Evolutionary conservation across 2,113 vertebrate genomes (phyloP).

Genomic region (Microtus pennsylvanicus): DNA sequence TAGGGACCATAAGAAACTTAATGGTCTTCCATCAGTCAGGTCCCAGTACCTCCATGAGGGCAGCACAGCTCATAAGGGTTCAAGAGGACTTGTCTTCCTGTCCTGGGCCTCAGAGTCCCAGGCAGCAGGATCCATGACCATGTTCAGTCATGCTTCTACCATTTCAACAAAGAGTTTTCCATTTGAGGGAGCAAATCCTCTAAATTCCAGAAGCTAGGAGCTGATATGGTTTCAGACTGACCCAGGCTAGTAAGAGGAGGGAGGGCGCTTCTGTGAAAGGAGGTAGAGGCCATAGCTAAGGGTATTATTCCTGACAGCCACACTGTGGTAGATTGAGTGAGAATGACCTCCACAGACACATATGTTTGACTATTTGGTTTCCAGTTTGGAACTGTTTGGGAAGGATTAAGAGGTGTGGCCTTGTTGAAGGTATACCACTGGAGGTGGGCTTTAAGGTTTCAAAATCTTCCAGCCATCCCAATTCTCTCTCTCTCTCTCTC

Average conservation of each 20-base stretch:
- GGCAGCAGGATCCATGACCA: too few species aligned
- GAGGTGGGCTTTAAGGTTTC: background rate
- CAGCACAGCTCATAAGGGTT: background rate
- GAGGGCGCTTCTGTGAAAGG: background rate
- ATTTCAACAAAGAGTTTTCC: background rate
- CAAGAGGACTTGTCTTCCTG: background rate
- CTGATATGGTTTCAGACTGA: background rate
- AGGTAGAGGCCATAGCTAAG: too few species aligned
- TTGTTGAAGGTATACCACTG: background rate
- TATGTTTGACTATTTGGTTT: background rate
- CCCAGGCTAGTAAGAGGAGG: background rate
- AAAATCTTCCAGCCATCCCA: background rate
- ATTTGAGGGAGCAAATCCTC: background rate
- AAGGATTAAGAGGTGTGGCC: background rate
- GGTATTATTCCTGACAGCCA: too few species aligned
- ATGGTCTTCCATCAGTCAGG: too few species aligned
- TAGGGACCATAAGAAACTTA: background rate
- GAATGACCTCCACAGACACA: background rate
- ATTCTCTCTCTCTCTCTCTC: background rate
- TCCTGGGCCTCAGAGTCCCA: background rate
- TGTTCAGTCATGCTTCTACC: background rate
- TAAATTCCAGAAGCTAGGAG: background rate
- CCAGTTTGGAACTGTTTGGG: background rate
- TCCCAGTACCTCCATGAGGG: background rate
- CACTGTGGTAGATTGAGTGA: background rate